Conservation (phyloP, 2,113 vertebrate species). For the Blennius ocellaris region DNA sequence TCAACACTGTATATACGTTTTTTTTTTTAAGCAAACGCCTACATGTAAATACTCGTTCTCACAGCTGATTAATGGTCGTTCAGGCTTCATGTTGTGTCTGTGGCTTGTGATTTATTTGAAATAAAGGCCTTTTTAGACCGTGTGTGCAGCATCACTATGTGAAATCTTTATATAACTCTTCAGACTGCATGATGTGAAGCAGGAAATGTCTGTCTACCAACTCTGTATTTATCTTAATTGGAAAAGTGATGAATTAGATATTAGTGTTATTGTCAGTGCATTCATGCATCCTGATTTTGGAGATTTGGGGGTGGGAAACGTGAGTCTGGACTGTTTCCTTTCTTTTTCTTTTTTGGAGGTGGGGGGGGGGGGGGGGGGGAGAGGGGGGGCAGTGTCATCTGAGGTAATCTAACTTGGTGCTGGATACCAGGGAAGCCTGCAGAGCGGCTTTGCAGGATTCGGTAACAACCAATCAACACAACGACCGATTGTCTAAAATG, state of each 20-base stretch:
- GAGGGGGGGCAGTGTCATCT: not conserved
- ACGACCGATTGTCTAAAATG: too few species aligned
- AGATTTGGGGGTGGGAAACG: not conserved
- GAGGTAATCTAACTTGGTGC: not conserved
- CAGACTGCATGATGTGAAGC: too few species aligned
- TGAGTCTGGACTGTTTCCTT: too few species aligned
- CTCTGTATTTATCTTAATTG: not conserved
- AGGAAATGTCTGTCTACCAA: too few species aligned
- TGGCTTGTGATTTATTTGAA: slow-evolving; percentile 38
- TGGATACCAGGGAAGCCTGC: not conserved
- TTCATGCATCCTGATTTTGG: not conserved
- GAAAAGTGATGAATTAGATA: not conserved
- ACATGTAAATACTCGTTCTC: slow-evolving; percentile 34
- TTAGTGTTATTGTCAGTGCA: not conserved
- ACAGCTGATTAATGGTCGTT: not conserved
- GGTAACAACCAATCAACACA: too few species aligned
- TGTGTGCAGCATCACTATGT: too few species aligned
- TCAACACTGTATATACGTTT: slow-evolving; percentile 15
- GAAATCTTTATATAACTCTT: too few species aligned
- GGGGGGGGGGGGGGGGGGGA: too few species aligned
- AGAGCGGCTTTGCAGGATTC: not conserved
- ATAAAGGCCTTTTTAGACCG: slow-evolving; percentile 51
- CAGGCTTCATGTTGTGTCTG: slow-evolving; percentile 11
- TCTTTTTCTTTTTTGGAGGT: too few species aligned
- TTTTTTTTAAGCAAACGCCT: slow-evolving; percentile 18